Base-by-base conservation (phyloP, 2,888 invertebrate species). In the Dynastes grantii region DNA sequence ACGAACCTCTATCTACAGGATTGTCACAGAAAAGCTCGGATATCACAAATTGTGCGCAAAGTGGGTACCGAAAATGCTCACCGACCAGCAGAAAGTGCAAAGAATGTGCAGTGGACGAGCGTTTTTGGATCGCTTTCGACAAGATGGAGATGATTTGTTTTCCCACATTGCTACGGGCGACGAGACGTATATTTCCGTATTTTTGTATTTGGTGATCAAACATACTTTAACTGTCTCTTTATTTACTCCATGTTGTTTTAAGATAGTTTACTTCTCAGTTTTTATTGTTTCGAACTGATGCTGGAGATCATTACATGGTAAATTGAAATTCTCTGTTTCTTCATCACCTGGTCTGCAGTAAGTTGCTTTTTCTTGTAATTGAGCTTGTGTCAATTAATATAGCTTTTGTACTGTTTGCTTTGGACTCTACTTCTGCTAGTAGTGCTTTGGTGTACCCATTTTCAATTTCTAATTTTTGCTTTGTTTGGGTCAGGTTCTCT, bases 381-480 rank as follows among this genome's bases (percentile, higher is more conserved):
- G 16, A 37, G 40, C 4, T 73, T 73, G 73, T 6, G 22, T 22
- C 22, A 40, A 6, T 40, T 40, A 58, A 16, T 22, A 40, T 9
- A 9, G 16, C 22, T 58, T 73, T 73, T n/a, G 58, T 22, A 11
- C 22, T 58, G 1, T 37, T 16, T 58, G 8, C n/a, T 61, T 73
- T 58, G 37, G 27, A 37, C 51, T 73, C 40, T 1, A 9, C 6
- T 58, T 73, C 40, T 22, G 58, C 73, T 40, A 73, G 22, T 58
- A 53, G 29, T 22, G 40, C 37, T 73, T 37, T 73, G 6, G 29
- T 8, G 9, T 40, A 8, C 58, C 40, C 16, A 73, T 11, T 58
- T 58, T 73, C 73, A 13, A 32, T 58, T 63, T 78, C 63, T 58
- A 78, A 70, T 63, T 78, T 76, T 13, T 70, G 29, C 22, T 51